These are phyloP conservation scores for zebrafish (Danio rerio) DNA, from an alignment of 2,113 vertebrate genomes.

Conservation along the genomic window GRCz12tu NC_133189.1:28145001-28145500, in stretches of 20 bases:
- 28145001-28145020: constrained; percentile 62
- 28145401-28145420: constrained; percentile 15
- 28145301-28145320: not conserved
- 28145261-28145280: constrained; percentile 15
- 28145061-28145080: constrained; percentile 44
- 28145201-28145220: constrained; percentile 11
- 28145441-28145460: not conserved
- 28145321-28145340: constrained; percentile 22
- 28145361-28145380: not conserved
- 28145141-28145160: constrained; percentile 7
- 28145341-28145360: not conserved
- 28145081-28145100: constrained; percentile 51
- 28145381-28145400: not conserved
- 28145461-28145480: constrained; percentile 1
- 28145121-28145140: constrained; percentile 37
- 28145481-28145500: not conserved
- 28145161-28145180: not conserved
- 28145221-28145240: constrained; percentile 21
- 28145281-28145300: not conserved
- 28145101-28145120: constrained; percentile 42
- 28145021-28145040: constrained; percentile 47
- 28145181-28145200: not conserved
- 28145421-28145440: not conserved
- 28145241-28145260: constrained; percentile 4
- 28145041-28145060: constrained; percentile 37